A percentile compares a stretch with the other conserved stretches of the same genome.
Evolutionary conservation across 2,113 vertebrate species (phyloP).

Genomic region (Tragelaphus strepsiceros): DNA sequence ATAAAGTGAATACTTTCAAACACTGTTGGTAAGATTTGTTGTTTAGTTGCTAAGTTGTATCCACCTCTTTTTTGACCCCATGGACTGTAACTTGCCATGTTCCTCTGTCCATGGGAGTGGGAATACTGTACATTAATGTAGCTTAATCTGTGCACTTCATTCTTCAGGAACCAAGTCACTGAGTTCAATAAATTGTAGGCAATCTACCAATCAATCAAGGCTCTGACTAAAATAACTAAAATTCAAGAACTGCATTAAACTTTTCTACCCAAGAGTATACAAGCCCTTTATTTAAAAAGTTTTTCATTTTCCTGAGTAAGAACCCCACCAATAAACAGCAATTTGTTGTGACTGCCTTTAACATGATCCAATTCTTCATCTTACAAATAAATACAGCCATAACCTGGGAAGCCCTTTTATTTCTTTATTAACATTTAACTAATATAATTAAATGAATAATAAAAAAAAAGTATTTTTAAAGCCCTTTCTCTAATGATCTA

Average conservation of each 20-base stretch:
- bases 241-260: not conserved
- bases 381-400: not conserved
- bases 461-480: not conserved
- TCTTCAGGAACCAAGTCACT: not conserved
- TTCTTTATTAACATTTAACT: not conserved
- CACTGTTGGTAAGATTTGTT: not conserved
- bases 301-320: not conserved
- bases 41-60: not conserved
- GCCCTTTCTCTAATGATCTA: not conserved
- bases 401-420: not conserved
- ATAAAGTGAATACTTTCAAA: not conserved
- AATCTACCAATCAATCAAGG: not conserved
- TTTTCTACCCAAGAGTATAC: not conserved
- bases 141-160: not conserved
- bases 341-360: not conserved
- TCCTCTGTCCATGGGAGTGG: not conserved
- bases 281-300: not conserved
- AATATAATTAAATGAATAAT: not conserved
- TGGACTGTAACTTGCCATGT: not conserved
- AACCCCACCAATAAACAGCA: not conserved
- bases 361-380: not conserved
- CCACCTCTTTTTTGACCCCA: not conserved
- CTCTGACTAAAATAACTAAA: not conserved
- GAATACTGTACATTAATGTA: not conserved
- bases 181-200: not conserved